Evolutionary conservation across 2,888 invertebrate species (phyloP), one percentile per base, ranked within the genome.

Genomic region (Eristalis arbustorum): DNA sequence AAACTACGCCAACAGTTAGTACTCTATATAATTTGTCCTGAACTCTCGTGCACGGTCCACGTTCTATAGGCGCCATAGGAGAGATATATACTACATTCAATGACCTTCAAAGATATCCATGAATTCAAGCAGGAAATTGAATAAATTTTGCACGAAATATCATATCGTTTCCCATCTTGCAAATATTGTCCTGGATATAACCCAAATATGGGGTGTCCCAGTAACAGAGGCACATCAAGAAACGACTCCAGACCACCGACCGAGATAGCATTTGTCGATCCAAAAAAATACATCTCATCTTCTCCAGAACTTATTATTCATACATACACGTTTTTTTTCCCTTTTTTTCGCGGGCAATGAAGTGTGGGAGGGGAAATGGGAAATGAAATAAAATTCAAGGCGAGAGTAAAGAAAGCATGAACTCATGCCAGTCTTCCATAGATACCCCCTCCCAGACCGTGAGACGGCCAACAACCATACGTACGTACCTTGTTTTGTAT

Each of bases 401-500:
- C 67, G 22, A 80, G n/a, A 49, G 57, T 57, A 68, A 67, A 34
- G n/a, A 67, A 49, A 61, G 31, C 57, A 74, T 69, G 74, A 80
- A 74, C 56, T 74, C 63, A 80, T 64, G 59, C 64, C 22, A 64
- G 13, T 28, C 40, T 18, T 69, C 18, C 34, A 37, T 56, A 37
- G 8, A 56, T 11, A 37, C 28, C n/a, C 67, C 49, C 49, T 1
- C 13, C 13, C 18, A 5, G 11, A 13, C 25, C 22, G 25, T 25
- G 23, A 25, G 6, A 11, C 56, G 18, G 13, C 57, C 18, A 8
- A 13, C 34, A 23, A 18, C 18, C 28, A 23, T 78, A 77, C 69
- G 18, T 77, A 77, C 69, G 13, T 77, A 78, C 78, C 78, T 78
- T 61, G 10, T 56, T 34, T n/a, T n/a, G 22, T 42, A 23, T 49